Evolutionary conservation across 2,888 invertebrate genomes (phyloP).

Genomic region (Cheilosia variabilis): DNA sequence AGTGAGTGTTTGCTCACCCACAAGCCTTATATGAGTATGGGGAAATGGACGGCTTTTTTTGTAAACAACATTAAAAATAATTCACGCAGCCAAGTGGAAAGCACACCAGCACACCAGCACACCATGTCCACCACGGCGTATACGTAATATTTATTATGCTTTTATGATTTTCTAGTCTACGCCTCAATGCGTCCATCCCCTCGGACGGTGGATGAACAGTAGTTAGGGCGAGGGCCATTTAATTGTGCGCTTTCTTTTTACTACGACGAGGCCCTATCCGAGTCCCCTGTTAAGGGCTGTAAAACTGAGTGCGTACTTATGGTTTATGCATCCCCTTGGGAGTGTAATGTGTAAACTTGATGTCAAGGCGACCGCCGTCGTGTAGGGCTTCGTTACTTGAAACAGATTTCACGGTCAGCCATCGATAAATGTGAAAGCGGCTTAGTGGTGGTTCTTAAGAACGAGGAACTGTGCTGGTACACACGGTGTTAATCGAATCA

Average conservation of each 20-base stretch:
- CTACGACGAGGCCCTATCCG: conserved; percentile 23
- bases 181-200: conserved; percentile 53
- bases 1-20: conserved; percentile 9
- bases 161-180: conserved; percentile 38
- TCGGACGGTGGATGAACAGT: background rate
- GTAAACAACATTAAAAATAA: conserved; percentile 32
- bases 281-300: conserved; percentile 28
- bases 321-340: background rate
- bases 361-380: conserved; percentile 17
- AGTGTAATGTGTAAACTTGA: conserved; percentile 13
- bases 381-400: conserved; percentile 25
- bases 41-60: background rate
- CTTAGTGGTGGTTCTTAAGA: conserved; percentile 31
- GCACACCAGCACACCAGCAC: conserved; percentile 35
- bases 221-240: conserved; percentile 20
- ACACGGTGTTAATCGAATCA: conserved; percentile 31
- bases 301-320: conserved; percentile 17
- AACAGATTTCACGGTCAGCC: conserved; percentile 36
- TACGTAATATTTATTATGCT: conserved; percentile 70
- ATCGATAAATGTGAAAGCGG: conserved; percentile 31
- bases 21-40: background rate
- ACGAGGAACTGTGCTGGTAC: conserved; percentile 7
- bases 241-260: conserved; percentile 11
- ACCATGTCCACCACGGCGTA: conserved; percentile 58
- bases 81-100: conserved; percentile 55